Evolutionary conservation across 2,113 vertebrate species (phyloP).

Genomic region (Tiliqua scincoides): DNA sequence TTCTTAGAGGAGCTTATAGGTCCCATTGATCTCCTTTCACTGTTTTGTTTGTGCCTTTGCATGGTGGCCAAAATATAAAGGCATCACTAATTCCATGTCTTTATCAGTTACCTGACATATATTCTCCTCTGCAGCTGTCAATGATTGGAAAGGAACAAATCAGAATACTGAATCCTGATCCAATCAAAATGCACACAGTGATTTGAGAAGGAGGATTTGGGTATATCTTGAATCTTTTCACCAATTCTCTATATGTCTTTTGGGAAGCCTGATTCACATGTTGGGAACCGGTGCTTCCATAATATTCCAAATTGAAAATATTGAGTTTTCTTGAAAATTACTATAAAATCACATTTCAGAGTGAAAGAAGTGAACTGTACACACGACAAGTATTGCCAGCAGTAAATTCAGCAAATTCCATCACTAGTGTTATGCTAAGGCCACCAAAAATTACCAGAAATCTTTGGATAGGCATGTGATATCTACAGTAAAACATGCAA

Average conservation of each 20-base stretch:
- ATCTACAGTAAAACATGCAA: not conserved
- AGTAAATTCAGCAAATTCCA: not conserved
- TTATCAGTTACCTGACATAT: not conserved
- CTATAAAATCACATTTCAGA: too few species aligned
- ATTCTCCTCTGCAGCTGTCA: not conserved
- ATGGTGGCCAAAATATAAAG: not conserved
- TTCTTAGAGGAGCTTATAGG: not conserved
- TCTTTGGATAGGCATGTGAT: not conserved
- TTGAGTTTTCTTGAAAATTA: not conserved
- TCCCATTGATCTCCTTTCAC: not conserved
- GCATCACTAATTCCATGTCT: not conserved
- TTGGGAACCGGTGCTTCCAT: not conserved
- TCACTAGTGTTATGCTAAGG: not conserved
- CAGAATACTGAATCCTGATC: not conserved
- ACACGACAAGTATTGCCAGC: not conserved
- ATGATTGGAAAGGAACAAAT: not conserved
- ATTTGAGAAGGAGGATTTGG: not conserved
- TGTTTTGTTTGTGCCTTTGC: not conserved
- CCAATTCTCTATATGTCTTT: not conserved
- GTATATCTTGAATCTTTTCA: not conserved
- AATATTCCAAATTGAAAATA: not conserved
- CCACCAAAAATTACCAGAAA: not conserved
- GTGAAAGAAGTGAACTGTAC: not conserved
- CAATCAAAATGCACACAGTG: too few species aligned
- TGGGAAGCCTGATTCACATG: too few species aligned